Evolutionary conservation across 2,888 invertebrate genomes (phyloP).

Genomic region (Desoria tigrina): DNA sequence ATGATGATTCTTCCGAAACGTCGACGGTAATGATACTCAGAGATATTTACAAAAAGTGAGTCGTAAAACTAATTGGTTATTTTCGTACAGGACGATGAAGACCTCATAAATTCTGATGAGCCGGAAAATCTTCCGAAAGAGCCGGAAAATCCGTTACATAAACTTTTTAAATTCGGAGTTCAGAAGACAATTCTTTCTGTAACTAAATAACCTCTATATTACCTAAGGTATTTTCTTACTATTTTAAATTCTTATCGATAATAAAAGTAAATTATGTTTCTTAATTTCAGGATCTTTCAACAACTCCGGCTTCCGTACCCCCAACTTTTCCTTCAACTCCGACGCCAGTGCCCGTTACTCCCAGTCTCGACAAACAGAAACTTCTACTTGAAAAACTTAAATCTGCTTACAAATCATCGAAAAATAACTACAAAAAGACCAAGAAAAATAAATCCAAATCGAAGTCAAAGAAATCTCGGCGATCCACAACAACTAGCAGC

Average conservation of each 20-base stretch:
- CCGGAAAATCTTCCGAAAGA: conserved; percentile 33
- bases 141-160: conserved; percentile 37
- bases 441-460: conserved; percentile 15
- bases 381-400: conserved; percentile 19
- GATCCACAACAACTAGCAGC: conserved; percentile 29
- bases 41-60: neutral
- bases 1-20: conserved; percentile 24
- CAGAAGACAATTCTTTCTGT: conserved; percentile 40
- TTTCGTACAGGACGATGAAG: conserved; percentile 27
- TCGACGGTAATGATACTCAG: conserved; percentile 3
- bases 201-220: conserved; percentile 27
- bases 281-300: conserved; percentile 19
- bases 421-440: neutral
- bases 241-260: neutral
- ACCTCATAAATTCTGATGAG: conserved; percentile 22
- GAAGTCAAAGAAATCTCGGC: conserved; percentile 18
- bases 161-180: conserved; percentile 43
- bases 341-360: neutral
- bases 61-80: conserved; percentile 4
- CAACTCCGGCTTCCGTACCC: conserved; percentile 12
- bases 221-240: neutral
- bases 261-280: conserved; percentile 11
- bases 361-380: conserved; percentile 8
- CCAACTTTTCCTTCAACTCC: conserved; percentile 17
- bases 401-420: neutral